These are phyloP conservation scores for Heliopora coerulea DNA, from an alignment of 92 coral and sea anemone genomes.

Conservation along the genomic window DNA sequence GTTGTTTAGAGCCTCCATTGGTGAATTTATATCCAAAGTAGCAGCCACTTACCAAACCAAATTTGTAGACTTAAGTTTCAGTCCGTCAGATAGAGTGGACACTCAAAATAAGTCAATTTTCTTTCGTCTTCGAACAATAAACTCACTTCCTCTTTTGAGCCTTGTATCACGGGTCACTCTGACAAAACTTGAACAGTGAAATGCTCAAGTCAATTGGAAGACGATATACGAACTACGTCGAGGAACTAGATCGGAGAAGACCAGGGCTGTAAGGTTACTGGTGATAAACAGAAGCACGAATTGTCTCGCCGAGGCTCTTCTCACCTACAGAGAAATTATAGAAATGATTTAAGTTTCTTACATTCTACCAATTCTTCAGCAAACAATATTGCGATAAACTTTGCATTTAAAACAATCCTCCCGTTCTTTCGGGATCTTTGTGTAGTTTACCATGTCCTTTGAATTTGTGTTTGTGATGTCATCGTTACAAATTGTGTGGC, in stretches of 20 bases:
- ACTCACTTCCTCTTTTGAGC: too few species aligned
- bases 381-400: neutral
- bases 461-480: neutral
- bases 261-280: neutral
- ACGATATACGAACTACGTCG: too few species aligned
- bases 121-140: too few species aligned
- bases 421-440: neutral
- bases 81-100: too few species aligned
- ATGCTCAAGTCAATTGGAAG: too few species aligned
- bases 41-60: neutral
- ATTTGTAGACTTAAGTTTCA: too few species aligned
- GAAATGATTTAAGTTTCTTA: neutral
- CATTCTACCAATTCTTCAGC: neutral
- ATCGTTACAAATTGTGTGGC: neutral
- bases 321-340: neutral
- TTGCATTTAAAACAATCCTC: neutral
- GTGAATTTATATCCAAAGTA: neutral
- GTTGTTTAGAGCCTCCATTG: neutral
- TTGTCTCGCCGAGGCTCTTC: neutral
- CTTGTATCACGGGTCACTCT: too few species aligned
- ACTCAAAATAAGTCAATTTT: too few species aligned
- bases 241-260: neutral
- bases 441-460: neutral
- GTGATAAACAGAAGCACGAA: neutral
- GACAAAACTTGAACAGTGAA: too few species aligned